phyloP scores from a whole-genome alignment of 2,113 vertebrate species.

The Dicrurus megarhynchus region DNA sequence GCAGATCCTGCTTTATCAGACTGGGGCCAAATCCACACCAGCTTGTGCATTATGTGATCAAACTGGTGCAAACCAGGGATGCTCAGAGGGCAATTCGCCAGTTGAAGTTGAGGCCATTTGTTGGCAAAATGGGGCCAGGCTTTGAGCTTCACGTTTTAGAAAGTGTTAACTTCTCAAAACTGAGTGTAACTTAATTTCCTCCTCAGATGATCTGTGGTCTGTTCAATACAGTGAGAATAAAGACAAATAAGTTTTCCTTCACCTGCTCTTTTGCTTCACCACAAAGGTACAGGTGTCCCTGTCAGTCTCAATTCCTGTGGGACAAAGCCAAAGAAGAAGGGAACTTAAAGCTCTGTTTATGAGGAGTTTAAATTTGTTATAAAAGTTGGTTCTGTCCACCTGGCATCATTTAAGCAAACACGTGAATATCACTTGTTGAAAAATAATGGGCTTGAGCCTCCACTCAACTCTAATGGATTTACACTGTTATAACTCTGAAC shows the following conservation, averaged over 20 bases:
- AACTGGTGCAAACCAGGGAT: background rate
- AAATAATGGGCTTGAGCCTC: background rate
- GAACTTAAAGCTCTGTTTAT: conserved; percentile 26
- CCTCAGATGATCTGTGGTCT: background rate
- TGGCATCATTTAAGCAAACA: conserved; percentile 44
- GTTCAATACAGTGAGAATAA: background rate
- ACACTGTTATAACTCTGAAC: background rate
- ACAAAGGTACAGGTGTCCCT: background rate
- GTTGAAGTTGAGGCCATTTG: background rate
- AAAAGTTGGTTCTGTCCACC: conserved; percentile 10
- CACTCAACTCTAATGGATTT: conserved; percentile 2
- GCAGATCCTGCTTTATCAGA: background rate
- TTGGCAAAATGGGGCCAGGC: background rate
- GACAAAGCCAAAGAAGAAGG: background rate
- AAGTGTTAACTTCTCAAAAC: background rate
- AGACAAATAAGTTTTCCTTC: background rate
- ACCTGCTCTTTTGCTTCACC: background rate
- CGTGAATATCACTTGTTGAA: conserved; percentile 14
- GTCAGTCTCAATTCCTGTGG: background rate
- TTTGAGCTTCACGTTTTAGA: background rate
- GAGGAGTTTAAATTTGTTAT: conserved; percentile 33
- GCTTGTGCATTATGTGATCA: background rate
- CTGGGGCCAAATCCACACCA: background rate
- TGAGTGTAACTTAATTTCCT: background rate
- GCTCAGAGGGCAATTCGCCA: background rate